A percentile compares a stretch with the other conserved stretches of the same genome.
Evolutionary conservation across 2,888 invertebrate species (phyloP).

Genomic region (Caenorhabditis doughertyi): DNA sequence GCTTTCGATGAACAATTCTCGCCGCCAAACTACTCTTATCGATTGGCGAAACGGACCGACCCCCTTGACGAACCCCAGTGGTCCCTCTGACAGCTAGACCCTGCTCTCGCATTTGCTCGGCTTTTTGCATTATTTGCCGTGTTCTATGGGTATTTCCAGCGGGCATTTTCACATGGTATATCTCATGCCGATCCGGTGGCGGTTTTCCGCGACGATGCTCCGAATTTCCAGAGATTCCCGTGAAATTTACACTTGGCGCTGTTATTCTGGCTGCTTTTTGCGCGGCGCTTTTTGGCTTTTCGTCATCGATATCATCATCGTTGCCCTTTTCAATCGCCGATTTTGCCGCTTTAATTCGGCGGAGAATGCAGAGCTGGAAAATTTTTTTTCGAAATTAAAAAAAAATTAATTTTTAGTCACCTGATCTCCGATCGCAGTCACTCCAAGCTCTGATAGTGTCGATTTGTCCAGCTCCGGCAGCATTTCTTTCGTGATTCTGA

Average conservation of each 20-base stretch:
- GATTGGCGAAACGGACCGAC: constrained; percentile 68
- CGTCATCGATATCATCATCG: constrained; percentile 16
- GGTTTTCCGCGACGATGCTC: constrained; percentile 66
- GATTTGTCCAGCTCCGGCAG: constrained; percentile 74
- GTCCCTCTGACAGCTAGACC: constrained; percentile 76
- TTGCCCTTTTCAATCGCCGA: constrained; percentile 11
- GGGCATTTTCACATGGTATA: constrained; percentile 80
- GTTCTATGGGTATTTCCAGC: constrained; percentile 75
- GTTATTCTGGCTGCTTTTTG: constrained; percentile 41
- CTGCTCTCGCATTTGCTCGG: constrained; percentile 65
- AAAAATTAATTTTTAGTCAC: constrained; percentile 39
- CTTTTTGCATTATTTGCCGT: constrained; percentile 71
- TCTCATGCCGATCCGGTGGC: constrained; percentile 76
- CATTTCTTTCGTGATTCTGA: constrained; percentile 72
- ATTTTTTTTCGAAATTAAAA: not conserved
- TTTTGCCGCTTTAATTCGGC: constrained; percentile 57
- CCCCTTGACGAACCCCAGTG: constrained; percentile 76
- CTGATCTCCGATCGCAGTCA: constrained; percentile 75
- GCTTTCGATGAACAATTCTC: constrained; percentile 27
- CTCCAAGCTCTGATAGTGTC: constrained; percentile 71
- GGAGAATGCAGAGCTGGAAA: constrained; percentile 63
- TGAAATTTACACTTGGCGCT: constrained; percentile 14
- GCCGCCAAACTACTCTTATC: constrained; percentile 66
- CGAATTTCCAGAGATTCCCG: not conserved
- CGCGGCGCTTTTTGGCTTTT: not conserved